These are phyloP conservation scores for Apamea anceps DNA, from an alignment of 2,888 invertebrate genomes.

Conservation along the genomic window DNA sequence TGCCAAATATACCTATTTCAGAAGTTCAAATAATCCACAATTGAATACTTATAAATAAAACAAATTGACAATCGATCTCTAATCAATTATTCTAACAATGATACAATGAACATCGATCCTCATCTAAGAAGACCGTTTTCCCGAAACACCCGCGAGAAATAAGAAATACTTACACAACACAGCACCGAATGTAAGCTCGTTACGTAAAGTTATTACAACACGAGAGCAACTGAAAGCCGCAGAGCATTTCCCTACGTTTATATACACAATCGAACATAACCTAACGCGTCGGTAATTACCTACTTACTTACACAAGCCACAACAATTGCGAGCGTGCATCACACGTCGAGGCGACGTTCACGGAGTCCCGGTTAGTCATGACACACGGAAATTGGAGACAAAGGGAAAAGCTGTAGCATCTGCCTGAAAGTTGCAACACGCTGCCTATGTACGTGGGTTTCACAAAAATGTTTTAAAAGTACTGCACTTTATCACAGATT, in stretches of 20 bases:
- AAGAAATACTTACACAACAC: conserved; percentile 46
- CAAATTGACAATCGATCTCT: neutral
- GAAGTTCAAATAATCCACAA: neutral
- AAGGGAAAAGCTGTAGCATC: neutral
- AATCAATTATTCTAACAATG: neutral
- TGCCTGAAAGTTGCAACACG: neutral
- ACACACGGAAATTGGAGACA: neutral
- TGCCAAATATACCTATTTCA: neutral
- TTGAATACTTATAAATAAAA: neutral
- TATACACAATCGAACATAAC: conserved; percentile 61
- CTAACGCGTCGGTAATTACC: conserved; percentile 51
- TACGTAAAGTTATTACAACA: conserved; percentile 53
- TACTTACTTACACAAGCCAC: conserved; percentile 36
- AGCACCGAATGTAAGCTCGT: conserved; percentile 37
- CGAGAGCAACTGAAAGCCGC: conserved; percentile 58
- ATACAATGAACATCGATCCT: neutral
- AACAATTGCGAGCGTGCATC: conserved; percentile 38
- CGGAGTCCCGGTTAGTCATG: conserved; percentile 32
- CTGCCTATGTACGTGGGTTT: neutral
- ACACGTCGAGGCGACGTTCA: conserved; percentile 20
- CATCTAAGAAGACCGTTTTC: neutral
- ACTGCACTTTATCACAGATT: neutral
- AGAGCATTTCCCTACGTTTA: conserved; percentile 58
- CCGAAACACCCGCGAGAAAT: conserved; percentile 11
- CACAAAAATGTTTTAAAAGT: neutral